Evolutionary conservation across 2,113 vertebrate genomes (phyloP).

Genomic region (Osmerus mordax): DNA sequence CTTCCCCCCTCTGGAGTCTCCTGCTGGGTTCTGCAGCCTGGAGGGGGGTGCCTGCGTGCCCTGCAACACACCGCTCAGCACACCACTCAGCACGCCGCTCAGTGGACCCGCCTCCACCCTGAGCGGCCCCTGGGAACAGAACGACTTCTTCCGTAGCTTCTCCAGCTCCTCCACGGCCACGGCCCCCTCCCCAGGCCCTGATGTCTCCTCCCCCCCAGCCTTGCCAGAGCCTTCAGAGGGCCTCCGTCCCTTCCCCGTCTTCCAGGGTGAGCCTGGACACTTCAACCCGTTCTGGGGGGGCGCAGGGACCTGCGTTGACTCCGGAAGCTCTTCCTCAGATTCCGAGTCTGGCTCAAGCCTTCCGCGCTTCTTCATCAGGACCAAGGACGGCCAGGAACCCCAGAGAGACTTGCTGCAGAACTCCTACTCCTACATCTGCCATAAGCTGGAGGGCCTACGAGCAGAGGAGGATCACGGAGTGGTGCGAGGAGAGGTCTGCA

Average conservation of each 20-base stretch:
- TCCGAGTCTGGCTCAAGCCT: constrained; percentile 61
- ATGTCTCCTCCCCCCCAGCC: constrained; percentile 52
- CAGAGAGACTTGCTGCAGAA: constrained; percentile 83
- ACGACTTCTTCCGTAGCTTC: constrained; percentile 66
- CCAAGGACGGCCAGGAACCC: constrained; percentile 72
- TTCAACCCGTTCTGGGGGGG: constrained; percentile 88
- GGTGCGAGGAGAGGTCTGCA: constrained; percentile 25
- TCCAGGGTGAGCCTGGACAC: constrained; percentile 77
- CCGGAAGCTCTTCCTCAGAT: constrained; percentile 64
- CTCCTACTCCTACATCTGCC: constrained; percentile 84
- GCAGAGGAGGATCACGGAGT: constrained; percentile 52
- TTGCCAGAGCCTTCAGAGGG: constrained; percentile 46
- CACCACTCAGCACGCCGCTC: constrained; percentile 79
- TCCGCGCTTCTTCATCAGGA: constrained; percentile 76
- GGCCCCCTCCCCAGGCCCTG: constrained; percentile 47
- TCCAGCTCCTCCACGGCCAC: constrained; percentile 52
- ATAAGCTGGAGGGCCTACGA: constrained; percentile 82
- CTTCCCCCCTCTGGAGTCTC: constrained; percentile 79
- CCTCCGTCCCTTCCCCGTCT: constrained; percentile 65
- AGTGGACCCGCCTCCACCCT: constrained; percentile 65
- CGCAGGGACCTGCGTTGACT: constrained; percentile 51
- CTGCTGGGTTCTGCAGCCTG: constrained; percentile 78
- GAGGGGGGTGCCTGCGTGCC: constrained; percentile 82
- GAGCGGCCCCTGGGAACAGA: constrained; percentile 68
- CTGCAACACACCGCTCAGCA: constrained; percentile 84